A percentile compares a stretch with the other conserved stretches of the same genome.
Conservation (phyloP, 1,140 invertebrate genomes). For the Schlechtendalia chinensis region DNA sequence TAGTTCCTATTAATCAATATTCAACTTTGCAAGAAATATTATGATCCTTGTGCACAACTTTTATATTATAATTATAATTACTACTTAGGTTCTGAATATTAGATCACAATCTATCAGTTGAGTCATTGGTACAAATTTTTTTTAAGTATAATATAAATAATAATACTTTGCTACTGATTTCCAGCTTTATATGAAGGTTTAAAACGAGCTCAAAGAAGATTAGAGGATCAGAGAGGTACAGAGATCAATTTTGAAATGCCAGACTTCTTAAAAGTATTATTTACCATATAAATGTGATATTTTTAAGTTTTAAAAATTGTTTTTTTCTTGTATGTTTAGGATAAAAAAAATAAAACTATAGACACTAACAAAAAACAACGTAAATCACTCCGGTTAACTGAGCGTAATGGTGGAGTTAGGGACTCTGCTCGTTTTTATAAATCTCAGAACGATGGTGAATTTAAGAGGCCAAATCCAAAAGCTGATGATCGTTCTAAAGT, state of each 20-base stretch:
- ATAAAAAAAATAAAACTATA: conserved; percentile 20
- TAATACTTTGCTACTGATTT: neutral
- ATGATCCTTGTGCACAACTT: too few species aligned
- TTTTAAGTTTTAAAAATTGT: neutral
- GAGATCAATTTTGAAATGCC: conserved; percentile 78
- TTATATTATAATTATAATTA: too few species aligned
- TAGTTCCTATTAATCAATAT: too few species aligned
- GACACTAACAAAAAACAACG: conserved; percentile 29
- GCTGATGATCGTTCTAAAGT: conserved; percentile 6
- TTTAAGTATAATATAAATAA: neutral
- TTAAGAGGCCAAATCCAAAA: conserved; percentile 40
- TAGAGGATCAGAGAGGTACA: conserved; percentile 80
- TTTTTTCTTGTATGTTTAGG: conserved; percentile 19
- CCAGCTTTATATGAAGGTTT: conserved; percentile 72
- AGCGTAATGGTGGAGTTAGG: neutral
- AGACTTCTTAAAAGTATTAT: conserved; percentile 69
- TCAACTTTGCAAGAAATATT: too few species aligned
- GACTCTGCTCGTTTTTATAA: conserved; percentile 21
- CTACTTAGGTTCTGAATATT: too few species aligned
- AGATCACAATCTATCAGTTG: too few species aligned
- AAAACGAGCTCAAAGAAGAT: conserved; percentile 71
- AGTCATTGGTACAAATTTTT: too few species aligned
- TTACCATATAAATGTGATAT: conserved; percentile 12
- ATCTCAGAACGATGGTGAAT: conserved; percentile 28
- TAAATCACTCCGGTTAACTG: conserved; percentile 31